Evolutionary conservation across 2,113 vertebrate genomes (phyloP), one percentile per base, ranked within the genome.

Genomic region (Xenopus borealis): DNA sequence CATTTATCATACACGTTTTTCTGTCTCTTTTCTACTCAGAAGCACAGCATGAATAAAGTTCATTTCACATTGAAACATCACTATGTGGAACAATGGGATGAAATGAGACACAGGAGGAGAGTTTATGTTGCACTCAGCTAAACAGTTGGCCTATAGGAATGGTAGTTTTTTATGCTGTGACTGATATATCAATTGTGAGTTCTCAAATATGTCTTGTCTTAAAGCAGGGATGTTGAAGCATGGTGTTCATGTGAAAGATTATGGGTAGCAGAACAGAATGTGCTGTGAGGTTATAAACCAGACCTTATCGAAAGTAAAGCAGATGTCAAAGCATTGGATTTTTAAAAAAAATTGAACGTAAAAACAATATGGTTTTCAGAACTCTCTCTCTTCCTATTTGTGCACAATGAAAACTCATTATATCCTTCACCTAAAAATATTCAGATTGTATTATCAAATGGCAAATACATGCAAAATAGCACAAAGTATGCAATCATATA

Each of bases 41-140:
- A 90, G 90, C 93, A 89, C 93, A 95, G 92, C 93, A 85, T 95
- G 94, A 92, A 91, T 85, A 90, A 93, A 92, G 88, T 92, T 94
- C 92, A 94, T 95, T 94, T 95, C 86, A 86, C 91, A 90, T 88
- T 94, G 91, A 93, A 93, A 94, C 92, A 90, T 95, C 92, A 85
- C 91, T 82, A 79, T 88, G 80, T 93, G 91, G 91, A 93, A 87
- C 90, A 89, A 84, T 91, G 88, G 89, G 90, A 93, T 92, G 91
- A 94, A 93, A 93, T 93, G 92, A 93, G 91, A 89, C 91, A 89
- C 92, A 90, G 89, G 88, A 87, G 89, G 90, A 91, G 85, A 88
- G 85, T 89, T 89, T 89, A 87, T 92, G 92, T 92, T 91, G 91
- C 90, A 90, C 81, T 88, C 88, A 63, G 82, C 84, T 92, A 92